These are phyloP conservation scores for Sycophila texana DNA, from an alignment of 2,888 invertebrate genomes.

Conservation along the genomic window DNA sequence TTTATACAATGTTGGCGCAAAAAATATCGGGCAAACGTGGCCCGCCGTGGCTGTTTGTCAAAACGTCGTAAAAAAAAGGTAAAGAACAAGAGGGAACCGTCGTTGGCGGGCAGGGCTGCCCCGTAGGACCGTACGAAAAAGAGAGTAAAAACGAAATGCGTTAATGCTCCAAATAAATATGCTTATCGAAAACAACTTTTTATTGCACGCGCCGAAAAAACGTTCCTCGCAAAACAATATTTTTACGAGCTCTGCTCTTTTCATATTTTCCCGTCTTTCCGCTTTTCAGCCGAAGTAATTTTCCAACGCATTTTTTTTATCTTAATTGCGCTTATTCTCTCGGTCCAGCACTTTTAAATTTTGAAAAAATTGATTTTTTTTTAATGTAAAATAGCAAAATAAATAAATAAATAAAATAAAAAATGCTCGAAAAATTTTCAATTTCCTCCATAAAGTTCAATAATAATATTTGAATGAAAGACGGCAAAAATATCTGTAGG, in stretches of 20 bases:
- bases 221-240: not conserved
- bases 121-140: not conserved
- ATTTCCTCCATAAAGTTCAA: too few species aligned
- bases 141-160: conserved; percentile 14
- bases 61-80: conserved; percentile 39
- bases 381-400: too few species aligned
- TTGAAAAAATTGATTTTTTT: too few species aligned
- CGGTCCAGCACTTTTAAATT: not conserved
- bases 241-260: not conserved
- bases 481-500: too few species aligned
- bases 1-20: conserved; percentile 1
- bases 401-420: too few species aligned
- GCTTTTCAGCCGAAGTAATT: not conserved
- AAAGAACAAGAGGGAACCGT: not conserved
- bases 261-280: conserved; percentile 29
- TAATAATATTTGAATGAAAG: too few species aligned
- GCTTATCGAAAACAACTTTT: conserved; percentile 36
- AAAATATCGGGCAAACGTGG: conserved; percentile 14
- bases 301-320: conserved; percentile 20
- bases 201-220: conserved; percentile 27
- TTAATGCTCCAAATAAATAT: conserved; percentile 52
- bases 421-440: too few species aligned
- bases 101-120: too few species aligned
- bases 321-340: conserved; percentile 36
- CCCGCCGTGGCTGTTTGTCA: conserved; percentile 1